Conservation (phyloP, 2,797 vertebrate genomes). For the Stomatorhinus walkeri region DNA sequence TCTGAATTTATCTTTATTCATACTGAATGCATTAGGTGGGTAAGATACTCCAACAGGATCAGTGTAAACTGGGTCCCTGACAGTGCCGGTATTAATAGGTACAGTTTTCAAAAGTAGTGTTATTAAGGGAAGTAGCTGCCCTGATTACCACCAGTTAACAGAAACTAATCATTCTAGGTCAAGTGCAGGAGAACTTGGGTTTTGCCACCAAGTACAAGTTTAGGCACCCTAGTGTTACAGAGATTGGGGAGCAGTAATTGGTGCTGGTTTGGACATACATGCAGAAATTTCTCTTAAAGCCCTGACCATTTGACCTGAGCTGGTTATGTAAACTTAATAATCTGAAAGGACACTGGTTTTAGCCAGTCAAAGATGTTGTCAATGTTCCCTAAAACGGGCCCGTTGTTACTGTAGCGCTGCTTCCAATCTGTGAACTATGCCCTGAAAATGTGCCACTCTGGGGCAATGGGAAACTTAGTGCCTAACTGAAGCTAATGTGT, state of each 20-base stretch:
- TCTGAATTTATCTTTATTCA: background rate
- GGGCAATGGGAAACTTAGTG: background rate
- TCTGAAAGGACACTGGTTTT: background rate
- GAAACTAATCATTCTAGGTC: background rate
- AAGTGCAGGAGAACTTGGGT: background rate
- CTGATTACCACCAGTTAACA: background rate
- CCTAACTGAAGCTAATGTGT: slow-evolving; percentile 11
- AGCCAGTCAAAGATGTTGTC: background rate
- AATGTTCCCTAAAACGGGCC: background rate
- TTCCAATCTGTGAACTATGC: slow-evolving; percentile 3
- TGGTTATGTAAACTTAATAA: background rate
- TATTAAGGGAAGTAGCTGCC: background rate
- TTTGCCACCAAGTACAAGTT: background rate
- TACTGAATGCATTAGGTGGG: background rate
- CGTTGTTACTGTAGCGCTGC: background rate
- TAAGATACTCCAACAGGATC: background rate
- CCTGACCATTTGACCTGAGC: background rate
- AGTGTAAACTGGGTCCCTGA: background rate
- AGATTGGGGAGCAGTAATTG: background rate
- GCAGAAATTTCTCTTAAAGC: background rate
- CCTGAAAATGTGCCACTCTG: slow-evolving; percentile 6
- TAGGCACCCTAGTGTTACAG: background rate
- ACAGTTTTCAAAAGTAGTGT: background rate
- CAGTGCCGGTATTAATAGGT: background rate
- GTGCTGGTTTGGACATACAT: background rate